These are phyloP conservation scores for Meloidogyne exigua DNA, from an alignment of 1,140 invertebrate genomes.

Conservation along the genomic window DNA sequence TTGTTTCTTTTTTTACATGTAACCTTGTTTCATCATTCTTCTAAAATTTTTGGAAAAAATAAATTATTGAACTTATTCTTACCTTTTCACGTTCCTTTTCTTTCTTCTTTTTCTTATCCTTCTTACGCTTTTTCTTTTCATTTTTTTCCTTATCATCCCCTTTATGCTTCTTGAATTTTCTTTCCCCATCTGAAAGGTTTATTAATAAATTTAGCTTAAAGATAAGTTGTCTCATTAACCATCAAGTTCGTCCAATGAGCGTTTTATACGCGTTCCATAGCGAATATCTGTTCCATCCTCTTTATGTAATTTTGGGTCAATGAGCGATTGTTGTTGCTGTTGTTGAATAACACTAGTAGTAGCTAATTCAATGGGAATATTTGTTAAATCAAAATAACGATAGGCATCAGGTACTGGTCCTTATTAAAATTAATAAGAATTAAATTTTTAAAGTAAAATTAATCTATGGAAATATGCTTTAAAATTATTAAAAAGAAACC, in stretches of 20 bases:
- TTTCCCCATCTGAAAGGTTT: constrained; percentile 26
- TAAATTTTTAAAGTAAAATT: no score
- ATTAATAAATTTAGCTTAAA: constrained; percentile 4
- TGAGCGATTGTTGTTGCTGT: constrained; percentile 41
- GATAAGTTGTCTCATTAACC: background rate
- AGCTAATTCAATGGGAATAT: constrained; percentile 72
- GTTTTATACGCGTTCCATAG: constrained; percentile 80
- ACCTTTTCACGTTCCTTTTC: constrained; percentile 78
- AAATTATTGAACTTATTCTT: constrained; percentile 23
- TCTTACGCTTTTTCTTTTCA: constrained; percentile 72
- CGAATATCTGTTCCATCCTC: constrained; percentile 65
- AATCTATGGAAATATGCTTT: no score
- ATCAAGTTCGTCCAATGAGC: constrained; percentile 48
- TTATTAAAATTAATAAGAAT: background rate
- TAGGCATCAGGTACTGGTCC: constrained; percentile 86
- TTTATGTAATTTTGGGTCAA: constrained; percentile 67
- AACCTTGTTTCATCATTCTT: background rate
- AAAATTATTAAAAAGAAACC: constrained; percentile 66
- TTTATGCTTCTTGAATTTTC: constrained; percentile 81
- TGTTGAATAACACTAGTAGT: constrained; percentile 66
- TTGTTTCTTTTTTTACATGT: constrained; percentile 10
- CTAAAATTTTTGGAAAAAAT: background rate
- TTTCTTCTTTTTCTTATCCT: constrained; percentile 67
- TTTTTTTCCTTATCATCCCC: constrained; percentile 75
- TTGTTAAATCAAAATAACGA: constrained; percentile 74